Evolutionary conservation across 1,140 invertebrate species (phyloP).

Genomic region (Vanessa atalanta): DNA sequence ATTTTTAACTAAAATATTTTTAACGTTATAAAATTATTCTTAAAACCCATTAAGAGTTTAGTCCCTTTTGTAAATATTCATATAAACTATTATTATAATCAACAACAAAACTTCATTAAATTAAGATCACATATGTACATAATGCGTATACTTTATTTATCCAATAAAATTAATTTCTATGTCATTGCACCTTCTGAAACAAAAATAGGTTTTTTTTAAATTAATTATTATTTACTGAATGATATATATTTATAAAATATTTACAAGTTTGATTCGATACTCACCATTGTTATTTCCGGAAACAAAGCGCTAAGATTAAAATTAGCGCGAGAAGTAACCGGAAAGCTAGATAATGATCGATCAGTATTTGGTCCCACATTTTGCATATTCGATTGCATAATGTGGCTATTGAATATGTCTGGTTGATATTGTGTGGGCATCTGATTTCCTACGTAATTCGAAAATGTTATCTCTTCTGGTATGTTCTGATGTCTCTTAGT

Average conservation of each 20-base stretch:
- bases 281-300: conserved; percentile 77
- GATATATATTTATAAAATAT: not conserved
- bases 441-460: conserved; percentile 71
- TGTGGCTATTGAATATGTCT: conserved; percentile 71
- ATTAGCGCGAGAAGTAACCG: conserved; percentile 68
- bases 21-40: not conserved
- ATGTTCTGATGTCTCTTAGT: conserved; percentile 67
- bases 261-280: conserved; percentile 21
- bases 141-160: conserved; percentile 40
- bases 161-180: conserved; percentile 29
- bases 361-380: conserved; percentile 61
- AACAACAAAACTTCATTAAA: conserved; percentile 38
- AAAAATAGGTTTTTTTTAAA: conserved; percentile 36
- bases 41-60: not conserved
- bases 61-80: not conserved
- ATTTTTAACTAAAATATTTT: not conserved
- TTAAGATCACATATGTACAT: conserved; percentile 37
- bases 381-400: conserved; percentile 68
- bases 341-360: conserved; percentile 60
- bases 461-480: conserved; percentile 66
- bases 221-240: conserved; percentile 3
- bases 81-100: conserved; percentile 22
- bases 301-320: conserved; percentile 76
- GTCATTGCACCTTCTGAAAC: conserved; percentile 73
- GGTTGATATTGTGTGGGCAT: conserved; percentile 69